Base-by-base conservation (phyloP, 2,797 vertebrate species). In the Dryobates pubescens region DNA sequence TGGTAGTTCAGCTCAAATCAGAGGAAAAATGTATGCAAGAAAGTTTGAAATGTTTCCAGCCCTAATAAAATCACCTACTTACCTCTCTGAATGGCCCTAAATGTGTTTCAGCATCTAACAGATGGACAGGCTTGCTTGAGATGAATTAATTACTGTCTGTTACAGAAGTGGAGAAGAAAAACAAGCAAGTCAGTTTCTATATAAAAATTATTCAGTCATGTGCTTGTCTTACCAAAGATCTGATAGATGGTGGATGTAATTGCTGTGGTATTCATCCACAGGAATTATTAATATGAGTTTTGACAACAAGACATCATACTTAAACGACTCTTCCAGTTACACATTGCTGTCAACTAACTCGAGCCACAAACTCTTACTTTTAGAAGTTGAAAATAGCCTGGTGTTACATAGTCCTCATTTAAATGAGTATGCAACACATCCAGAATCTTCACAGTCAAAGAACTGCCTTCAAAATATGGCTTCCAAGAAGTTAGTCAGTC, bases 91-190 rank as follows among this genome's bases (percentile, higher is more conserved):
- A 54, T 75, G 78, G 58, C 90, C 75, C 84, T 29, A 61, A 93
- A 90, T 71, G 74, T 79, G 74, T 90, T 94, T 76, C 89, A 92
- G 71, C 74, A 74, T 94, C 82, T 79, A 90, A 49, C 92, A 96
- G 94, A 95, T 92, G 91, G 95, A 91, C 89, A 82, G 72, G 58
- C 83, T 95, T 95, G 74, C 74, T 86, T 65, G 68, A 86, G 86
- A 94, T 84, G 88, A 91, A 93, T 95, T 94, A 92, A 96, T 96
- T 95, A 65, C 91, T 96, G 94, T 95, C 89, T 96, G 68, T 89
- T 94, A 62, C 12, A 84, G 54, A 74, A 91, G 68, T 94, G 58
- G 10, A 84, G 54, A 74, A 91, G 68, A 93, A 92, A 96, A 90
- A 85, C 90, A 93, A 92, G 89, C 69, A 82, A 91, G 80, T 88